Conservation (phyloP, 2,888 invertebrate species). For the Apoderus coryli region DNA sequence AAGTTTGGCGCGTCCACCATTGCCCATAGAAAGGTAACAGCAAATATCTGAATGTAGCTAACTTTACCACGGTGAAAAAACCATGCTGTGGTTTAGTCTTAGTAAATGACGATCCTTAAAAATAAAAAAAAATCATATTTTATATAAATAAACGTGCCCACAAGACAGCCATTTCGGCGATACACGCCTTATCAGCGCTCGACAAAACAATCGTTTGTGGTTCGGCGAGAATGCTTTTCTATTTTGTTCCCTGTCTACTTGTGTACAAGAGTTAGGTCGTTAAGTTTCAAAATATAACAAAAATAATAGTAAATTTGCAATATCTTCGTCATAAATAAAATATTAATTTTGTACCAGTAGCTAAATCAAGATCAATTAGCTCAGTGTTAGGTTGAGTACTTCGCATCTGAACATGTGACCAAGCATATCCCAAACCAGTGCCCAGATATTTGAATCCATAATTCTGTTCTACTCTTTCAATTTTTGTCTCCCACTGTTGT, state of each 20-base stretch:
- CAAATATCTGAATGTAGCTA: constrained; percentile 66
- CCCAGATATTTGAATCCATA: too few relatives aligned
- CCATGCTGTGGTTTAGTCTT: constrained; percentile 92
- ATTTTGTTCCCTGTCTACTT: too few relatives aligned
- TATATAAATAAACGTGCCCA: too few relatives aligned
- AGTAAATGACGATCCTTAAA: constrained; percentile 80
- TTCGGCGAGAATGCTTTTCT: too few relatives aligned
- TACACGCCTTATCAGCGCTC: too few relatives aligned
- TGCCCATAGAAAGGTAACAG: constrained; percentile 71
- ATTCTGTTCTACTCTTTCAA: constrained; percentile 87
- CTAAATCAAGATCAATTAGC: constrained; percentile 90
- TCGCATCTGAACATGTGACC: constrained; percentile 60
- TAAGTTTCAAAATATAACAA: too few relatives aligned
- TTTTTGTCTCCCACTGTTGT: constrained; percentile 92
- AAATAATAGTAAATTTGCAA: too few relatives aligned
- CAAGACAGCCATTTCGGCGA: too few relatives aligned
- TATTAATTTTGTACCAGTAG: constrained; percentile 86
- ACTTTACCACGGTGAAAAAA: constrained; percentile 68
- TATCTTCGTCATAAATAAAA: too few relatives aligned
- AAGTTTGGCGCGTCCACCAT: constrained; percentile 90
- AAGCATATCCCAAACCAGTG: constrained; percentile 76
- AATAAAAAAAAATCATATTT: too few relatives aligned
- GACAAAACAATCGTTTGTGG: too few relatives aligned
- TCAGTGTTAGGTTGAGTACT: constrained; percentile 75
- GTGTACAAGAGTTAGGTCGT: too few relatives aligned